A percentile compares a stretch with the other conserved stretches of the same genome.
Evolutionary conservation across 64 coral and sea anemone genomes (phyloP).

Genomic region (Dendrophyllia cribrosa): DNA sequence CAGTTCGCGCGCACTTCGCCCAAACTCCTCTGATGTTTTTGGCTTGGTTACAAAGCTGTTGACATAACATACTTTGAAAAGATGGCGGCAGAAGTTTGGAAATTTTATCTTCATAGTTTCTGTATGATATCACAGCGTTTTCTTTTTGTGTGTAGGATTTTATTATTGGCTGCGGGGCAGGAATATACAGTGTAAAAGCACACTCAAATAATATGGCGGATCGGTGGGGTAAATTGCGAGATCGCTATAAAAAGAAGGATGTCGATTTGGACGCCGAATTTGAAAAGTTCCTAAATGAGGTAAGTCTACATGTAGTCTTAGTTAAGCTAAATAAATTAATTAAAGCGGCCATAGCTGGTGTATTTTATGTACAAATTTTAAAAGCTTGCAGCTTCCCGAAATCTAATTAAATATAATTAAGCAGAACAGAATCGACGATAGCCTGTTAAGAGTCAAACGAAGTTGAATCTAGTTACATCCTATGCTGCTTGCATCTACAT

Average conservation of each 20-base stretch:
- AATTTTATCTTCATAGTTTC: background rate
- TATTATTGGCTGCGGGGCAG: background rate
- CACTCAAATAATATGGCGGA: slow-evolving; percentile 56
- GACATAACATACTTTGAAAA: slow-evolving; percentile 31
- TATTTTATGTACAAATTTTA: too few species aligned
- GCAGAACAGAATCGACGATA: too few species aligned
- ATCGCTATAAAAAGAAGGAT: slow-evolving; percentile 74
- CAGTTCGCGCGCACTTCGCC: too few species aligned
- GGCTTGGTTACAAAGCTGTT: slow-evolving; percentile 44
- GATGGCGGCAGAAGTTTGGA: background rate
- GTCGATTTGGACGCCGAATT: slow-evolving; percentile 98
- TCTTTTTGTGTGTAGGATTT: background rate
- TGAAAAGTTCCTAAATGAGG: slow-evolving; percentile 98
- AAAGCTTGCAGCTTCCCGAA: too few species aligned
- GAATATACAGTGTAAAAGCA: background rate
- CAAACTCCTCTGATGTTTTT: too few species aligned
- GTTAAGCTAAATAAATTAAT: background rate
- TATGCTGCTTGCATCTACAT: too few species aligned
- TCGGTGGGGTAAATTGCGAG: slow-evolving; percentile 79
- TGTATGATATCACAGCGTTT: background rate
- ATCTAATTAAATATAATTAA: too few species aligned
- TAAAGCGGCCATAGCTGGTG: background rate
- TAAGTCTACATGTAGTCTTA: background rate
- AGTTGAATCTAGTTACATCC: too few species aligned
- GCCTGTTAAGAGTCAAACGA: too few species aligned